phyloP scores from a whole-genome alignment of 2,888 invertebrate species.

The Leptopilina myrica region DNA sequence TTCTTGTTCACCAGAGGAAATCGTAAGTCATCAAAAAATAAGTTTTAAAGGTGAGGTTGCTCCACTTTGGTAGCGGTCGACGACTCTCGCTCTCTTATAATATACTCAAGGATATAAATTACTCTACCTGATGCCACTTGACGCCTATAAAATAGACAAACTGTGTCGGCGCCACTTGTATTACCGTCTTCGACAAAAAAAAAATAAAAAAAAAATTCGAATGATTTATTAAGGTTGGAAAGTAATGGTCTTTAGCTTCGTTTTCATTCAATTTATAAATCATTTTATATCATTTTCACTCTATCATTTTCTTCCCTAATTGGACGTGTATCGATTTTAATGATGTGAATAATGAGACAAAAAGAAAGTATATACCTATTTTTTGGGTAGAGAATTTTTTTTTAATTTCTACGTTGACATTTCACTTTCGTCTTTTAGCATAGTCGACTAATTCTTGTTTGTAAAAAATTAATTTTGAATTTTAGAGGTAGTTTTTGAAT shows the following conservation, averaged over 20 bases:
- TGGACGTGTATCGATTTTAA: too few relatives aligned
- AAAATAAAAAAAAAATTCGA: background rate
- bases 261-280: background rate
- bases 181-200: background rate
- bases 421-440: background rate
- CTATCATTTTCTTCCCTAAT: background rate
- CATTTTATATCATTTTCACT: background rate
- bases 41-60: constrained; percentile 8
- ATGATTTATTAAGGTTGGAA: constrained; percentile 5
- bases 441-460: background rate
- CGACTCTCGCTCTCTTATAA: constrained; percentile 12
- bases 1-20: background rate
- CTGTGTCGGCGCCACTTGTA: constrained; percentile 11
- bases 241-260: constrained; percentile 1
- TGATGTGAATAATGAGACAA: too few relatives aligned
- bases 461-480: background rate
- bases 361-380: too few relatives aligned
- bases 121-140: constrained; percentile 12
- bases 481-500: background rate
- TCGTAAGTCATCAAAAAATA: constrained; percentile 29
- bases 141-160: constrained; percentile 25
- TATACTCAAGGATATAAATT: constrained; percentile 26
- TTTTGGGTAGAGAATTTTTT: background rate
- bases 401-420: constrained; percentile 30
- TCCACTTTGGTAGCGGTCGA: constrained; percentile 29